Conservation (phyloP, 2,888 invertebrate species). For the Geotrupes spiniger region DNA sequence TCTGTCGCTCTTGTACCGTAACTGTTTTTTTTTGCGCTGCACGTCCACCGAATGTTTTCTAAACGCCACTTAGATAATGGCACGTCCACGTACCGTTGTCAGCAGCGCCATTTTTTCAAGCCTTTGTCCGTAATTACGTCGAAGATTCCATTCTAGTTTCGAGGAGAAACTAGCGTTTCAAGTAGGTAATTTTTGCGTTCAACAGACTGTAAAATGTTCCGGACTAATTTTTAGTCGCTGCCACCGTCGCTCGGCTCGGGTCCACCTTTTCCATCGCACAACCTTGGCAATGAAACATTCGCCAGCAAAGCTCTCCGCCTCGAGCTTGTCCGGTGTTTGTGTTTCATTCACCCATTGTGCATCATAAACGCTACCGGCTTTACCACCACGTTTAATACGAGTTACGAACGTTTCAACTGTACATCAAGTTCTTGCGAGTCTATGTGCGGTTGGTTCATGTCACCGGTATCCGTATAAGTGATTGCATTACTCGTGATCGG, state of each 20-base stretch:
- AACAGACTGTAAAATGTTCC: slow-evolving; percentile 7
- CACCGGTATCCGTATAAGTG: too few relatives aligned
- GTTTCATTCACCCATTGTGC: slow-evolving; percentile 18
- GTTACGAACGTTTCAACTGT: background rate
- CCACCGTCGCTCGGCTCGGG: slow-evolving; percentile 1
- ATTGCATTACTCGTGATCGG: too few relatives aligned
- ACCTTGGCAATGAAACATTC: slow-evolving; percentile 13
- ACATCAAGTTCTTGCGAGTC: too few relatives aligned
- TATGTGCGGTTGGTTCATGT: too few relatives aligned
- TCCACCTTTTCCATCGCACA: slow-evolving; percentile 16
- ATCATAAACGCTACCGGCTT: slow-evolving; percentile 17
- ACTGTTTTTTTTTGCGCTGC: too few relatives aligned
- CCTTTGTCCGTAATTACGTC: too few relatives aligned
- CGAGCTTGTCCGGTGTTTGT: slow-evolving; percentile 3
- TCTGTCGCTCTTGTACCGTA: too few relatives aligned
- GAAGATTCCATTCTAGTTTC: background rate
- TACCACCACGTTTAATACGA: slow-evolving; percentile 5
- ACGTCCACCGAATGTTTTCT: too few relatives aligned
- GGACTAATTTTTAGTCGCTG: slow-evolving; percentile 1
- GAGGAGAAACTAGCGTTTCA: slow-evolving; percentile 3
- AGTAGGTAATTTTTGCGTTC: slow-evolving; percentile 1
- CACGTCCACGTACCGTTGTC: too few relatives aligned
- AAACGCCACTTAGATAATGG: too few relatives aligned
- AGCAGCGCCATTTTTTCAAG: too few relatives aligned
- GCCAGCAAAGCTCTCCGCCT: slow-evolving; percentile 2